Evolutionary conservation across 2,797 vertebrate species (phyloP).

Genomic region (Acridotheres tristis): DNA sequence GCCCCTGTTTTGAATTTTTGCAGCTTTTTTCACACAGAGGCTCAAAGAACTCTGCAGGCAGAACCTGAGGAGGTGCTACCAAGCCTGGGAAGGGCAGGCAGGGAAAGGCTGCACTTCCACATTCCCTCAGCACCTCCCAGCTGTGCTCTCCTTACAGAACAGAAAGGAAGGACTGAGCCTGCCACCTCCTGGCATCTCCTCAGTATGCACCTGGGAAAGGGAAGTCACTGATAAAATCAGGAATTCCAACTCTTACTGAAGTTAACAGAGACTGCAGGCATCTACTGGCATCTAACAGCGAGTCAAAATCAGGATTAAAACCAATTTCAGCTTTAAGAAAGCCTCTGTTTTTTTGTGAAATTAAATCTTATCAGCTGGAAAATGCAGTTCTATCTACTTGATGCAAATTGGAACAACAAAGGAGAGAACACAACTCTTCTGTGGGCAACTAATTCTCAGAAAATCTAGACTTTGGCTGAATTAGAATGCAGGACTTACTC

Average conservation of each 20-base stretch:
- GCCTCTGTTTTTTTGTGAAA: neutral
- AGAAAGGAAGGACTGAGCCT: neutral
- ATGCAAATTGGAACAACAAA: neutral
- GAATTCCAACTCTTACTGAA: neutral
- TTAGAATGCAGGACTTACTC: constrained; percentile 75
- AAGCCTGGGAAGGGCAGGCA: neutral
- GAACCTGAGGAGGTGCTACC: neutral
- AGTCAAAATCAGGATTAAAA: neutral
- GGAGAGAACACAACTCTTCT: neutral
- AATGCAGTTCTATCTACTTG: neutral
- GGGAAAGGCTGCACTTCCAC: neutral
- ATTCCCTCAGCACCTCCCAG: neutral
- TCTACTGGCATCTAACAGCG: neutral
- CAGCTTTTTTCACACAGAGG: neutral
- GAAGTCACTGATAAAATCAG: neutral
- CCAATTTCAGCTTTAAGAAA: neutral
- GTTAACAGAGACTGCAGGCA: neutral
- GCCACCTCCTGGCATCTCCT: constrained; percentile 38
- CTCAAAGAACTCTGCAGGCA: neutral
- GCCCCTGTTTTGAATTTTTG: neutral
- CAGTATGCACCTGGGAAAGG: neutral
- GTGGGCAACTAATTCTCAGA: neutral
- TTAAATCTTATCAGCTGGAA: neutral
- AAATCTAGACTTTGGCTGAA: neutral
- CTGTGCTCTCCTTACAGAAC: neutral